Base-by-base conservation (phyloP, 2,797 vertebrate genomes). In the Agapornis canus region DNA sequence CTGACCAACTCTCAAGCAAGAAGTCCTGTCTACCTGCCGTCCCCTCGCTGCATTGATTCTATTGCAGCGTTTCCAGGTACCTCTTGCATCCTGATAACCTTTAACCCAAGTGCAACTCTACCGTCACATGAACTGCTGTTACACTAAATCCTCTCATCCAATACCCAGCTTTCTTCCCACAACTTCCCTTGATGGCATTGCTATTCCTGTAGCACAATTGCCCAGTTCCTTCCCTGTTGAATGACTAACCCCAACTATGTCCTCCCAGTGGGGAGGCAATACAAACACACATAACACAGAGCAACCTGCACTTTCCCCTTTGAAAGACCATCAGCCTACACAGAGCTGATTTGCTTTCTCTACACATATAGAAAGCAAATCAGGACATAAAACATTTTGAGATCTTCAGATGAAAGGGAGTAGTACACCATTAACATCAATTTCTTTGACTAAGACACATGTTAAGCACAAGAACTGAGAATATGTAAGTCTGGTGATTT, bases 391-490 rank as follows among this genome's bases (percentile, higher is more conserved):
- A 93, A 37, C 59, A 69, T 78, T 91, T 40, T 59, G 45, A 92
- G 49, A 75, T 87, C 52, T 92, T 95, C 83, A 64, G 27, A 71
- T 87, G 68, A 90, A 89, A 94, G 63, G 27, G 23, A 22, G 90
- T 91, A 86, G 42, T 65, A 42, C 0, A 0, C 69, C 68, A 85
- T 91, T 95, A 94, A 81, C 47, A 72, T 86, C 21, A 69, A 11
- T 88, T 91, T 95, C 43, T 92, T 65, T 69, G 61, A 18, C 75
- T 59, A 60, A 81, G 64, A 89, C 32, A 32, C 42, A 57, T 17
- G 39, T 85, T 81, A 93, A 93, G 45, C 52, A 65, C 60, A 89
- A 89, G 52, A 61, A 65, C 29, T 48, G 69, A 89, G 79, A 94
- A 89, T 91, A 57, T 14, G 3, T 39, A 82, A 91, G 39, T 75